phyloP scores from a whole-genome alignment of 2,797 vertebrate genomes.

The Thamnophis elegans region DNA sequence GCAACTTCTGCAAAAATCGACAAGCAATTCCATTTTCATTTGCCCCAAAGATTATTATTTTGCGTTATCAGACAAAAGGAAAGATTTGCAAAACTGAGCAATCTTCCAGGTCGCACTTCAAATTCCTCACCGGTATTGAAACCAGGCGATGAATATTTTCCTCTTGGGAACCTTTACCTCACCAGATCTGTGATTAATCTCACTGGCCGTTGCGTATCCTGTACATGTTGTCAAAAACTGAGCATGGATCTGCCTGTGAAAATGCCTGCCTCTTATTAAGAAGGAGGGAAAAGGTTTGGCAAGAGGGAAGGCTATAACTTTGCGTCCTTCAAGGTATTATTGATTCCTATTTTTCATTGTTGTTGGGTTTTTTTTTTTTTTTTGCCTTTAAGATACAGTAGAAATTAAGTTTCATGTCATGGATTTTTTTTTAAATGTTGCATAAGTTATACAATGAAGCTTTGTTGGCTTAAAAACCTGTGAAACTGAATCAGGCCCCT shows the following conservation, averaged over 20 bases:
- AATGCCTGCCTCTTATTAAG: conserved; percentile 41
- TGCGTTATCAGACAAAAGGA: conserved; percentile 24
- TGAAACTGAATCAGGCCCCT: background rate
- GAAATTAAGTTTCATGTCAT: background rate
- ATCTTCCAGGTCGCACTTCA: conserved; percentile 26
- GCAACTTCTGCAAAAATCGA: conserved; percentile 22
- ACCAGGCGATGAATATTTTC: conserved; percentile 27
- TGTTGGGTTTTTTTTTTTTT: background rate
- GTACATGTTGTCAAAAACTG: conserved; percentile 44
- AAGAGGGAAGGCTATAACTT: background rate
- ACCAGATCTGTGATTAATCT: conserved; percentile 50
- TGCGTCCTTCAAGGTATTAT: conserved; percentile 4
- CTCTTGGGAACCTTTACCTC: conserved; percentile 41
- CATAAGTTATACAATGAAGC: background rate
- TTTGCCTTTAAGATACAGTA: background rate
- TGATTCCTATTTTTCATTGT: background rate
- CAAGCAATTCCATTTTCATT: conserved; percentile 56
- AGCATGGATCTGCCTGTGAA: conserved; percentile 42
- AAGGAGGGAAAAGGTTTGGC: conserved; percentile 2
- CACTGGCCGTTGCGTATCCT: background rate
- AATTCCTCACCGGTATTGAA: conserved; percentile 26
- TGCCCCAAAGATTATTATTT: conserved; percentile 12
- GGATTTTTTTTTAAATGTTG: background rate
- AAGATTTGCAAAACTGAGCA: conserved; percentile 44
- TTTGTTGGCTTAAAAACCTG: background rate